Percentiles rank a stretch among this genome's conserved stretches.
Conservation (phyloP, 2,888 invertebrate genomes). For the Drosophila villosipedis region DNA sequence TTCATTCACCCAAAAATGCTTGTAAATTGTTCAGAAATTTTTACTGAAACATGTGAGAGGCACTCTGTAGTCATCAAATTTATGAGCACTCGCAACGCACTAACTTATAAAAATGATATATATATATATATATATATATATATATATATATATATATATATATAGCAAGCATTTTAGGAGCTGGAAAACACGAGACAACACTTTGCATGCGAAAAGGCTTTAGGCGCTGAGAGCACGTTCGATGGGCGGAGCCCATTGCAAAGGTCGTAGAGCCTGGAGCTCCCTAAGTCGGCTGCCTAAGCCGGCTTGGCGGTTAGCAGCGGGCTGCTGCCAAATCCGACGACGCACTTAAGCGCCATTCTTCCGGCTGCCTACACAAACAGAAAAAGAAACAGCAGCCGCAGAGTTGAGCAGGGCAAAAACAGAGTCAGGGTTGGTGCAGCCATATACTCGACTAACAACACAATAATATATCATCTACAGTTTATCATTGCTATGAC, state of each 20-base stretch:
- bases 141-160: conserved; percentile 28
- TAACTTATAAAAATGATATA: conserved; percentile 73
- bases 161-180: conserved; percentile 35
- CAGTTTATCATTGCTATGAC: conserved; percentile 83
- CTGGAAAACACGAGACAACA: conserved; percentile 57
- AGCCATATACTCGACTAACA: conserved; percentile 74
- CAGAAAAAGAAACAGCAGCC: conserved; percentile 38
- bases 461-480: conserved; percentile 82
- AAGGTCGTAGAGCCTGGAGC: conserved; percentile 8
- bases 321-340: conserved; percentile 62
- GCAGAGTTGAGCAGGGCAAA: background rate
- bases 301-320: conserved; percentile 59
- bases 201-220: conserved; percentile 71
- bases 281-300: conserved; percentile 47
- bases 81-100: conserved; percentile 75
- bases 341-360: conserved; percentile 68
- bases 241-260: conserved; percentile 13
- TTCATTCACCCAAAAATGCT: conserved; percentile 50
- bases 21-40: conserved; percentile 31
- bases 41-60: conserved; percentile 38
- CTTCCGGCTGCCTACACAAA: conserved; percentile 57
- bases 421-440: conserved; percentile 3
- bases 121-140: conserved; percentile 24
- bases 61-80: conserved; percentile 70
- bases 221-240: conserved; percentile 14